Evolutionary conservation across 2,888 invertebrate species (phyloP), one percentile per base, ranked within the genome.

Genomic region (Chrysotoxum bicinctum): DNA sequence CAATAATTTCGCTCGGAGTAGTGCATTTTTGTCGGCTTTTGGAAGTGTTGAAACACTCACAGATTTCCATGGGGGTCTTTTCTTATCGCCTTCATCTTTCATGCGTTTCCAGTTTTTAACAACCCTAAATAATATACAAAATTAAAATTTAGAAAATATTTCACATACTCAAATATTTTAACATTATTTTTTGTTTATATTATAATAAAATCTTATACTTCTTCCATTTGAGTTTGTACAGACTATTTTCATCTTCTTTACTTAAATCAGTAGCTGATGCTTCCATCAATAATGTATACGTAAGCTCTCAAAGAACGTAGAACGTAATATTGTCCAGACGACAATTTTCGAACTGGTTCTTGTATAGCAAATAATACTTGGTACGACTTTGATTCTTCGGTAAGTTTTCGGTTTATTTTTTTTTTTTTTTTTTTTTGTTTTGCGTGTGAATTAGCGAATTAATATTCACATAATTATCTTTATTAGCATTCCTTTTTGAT

Each of bases 21-120:
- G 52, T 0, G 92, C 91, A 89, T 89, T 92, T 86, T 91, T 92
- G 66, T 92, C 91, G 8, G 91, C 90, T 78, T 91, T 91, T 0
- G 91, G 87, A 7, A 91, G 87, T 16, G 91, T 91, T 23, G 91
- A 91, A 26, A 90, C 88, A 54, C 91, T 91, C 23, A 91, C 91
- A 37, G 91, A 90, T 14, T 91, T 89, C 92, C 92, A 92, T 56
- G 92, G 92, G 19, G 92, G 92, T n/a, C 91, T 88, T 75, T 91
- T 91, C 1, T 89, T 89, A 37, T 91, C 91, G 60, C 86, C 88
- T 43, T 90, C 90, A 75, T 91, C 91, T 72, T 91, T 91, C 88
- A 92, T 90, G 73, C 89, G 90, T 78, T 89, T 91, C 91, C 90
- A 91, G 86, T 88, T 90, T 68, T 88, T 90, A 73, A 90, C 88